Conservation (phyloP, 2,113 vertebrate species). For the Mystacornis crossleyi region DNA sequence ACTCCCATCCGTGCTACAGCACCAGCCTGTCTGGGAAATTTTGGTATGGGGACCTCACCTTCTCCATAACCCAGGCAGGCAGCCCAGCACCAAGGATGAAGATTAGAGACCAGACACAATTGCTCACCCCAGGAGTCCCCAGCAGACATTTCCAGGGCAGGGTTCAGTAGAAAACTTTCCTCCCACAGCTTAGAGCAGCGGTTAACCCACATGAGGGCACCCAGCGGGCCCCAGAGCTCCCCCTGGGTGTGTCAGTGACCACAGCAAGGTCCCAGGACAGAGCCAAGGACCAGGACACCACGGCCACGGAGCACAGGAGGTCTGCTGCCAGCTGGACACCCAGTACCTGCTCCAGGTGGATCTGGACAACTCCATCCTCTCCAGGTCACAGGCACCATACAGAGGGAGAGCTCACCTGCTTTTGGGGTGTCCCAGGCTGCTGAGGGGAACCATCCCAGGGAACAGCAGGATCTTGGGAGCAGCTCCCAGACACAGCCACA, state of each 20-base stretch:
- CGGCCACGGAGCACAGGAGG: accelerated
- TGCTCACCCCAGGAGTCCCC: background rate
- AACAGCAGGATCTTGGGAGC: background rate
- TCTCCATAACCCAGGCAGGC: accelerated
- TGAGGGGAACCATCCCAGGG: background rate
- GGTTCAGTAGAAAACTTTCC: background rate
- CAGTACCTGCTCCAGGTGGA: accelerated
- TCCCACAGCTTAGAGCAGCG: background rate
- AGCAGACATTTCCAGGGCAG: background rate
- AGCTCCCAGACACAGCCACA: background rate
- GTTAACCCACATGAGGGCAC: background rate
- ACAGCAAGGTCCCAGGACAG: background rate
- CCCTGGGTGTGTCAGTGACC: background rate
- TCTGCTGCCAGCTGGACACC: background rate
- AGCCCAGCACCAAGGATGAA: background rate
- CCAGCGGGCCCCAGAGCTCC: background rate
- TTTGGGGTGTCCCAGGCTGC: background rate
- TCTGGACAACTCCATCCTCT: background rate
- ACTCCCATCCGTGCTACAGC: background rate
- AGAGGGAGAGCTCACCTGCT: background rate
- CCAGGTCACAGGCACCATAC: background rate
- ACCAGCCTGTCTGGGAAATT: accelerated
- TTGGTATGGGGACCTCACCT: accelerated
- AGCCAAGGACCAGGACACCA: background rate
- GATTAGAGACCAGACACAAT: accelerated